Evolutionary conservation across 1,140 invertebrate genomes (phyloP), one percentile per base, ranked within the genome.

Genomic region (Aricia agestis): DNA sequence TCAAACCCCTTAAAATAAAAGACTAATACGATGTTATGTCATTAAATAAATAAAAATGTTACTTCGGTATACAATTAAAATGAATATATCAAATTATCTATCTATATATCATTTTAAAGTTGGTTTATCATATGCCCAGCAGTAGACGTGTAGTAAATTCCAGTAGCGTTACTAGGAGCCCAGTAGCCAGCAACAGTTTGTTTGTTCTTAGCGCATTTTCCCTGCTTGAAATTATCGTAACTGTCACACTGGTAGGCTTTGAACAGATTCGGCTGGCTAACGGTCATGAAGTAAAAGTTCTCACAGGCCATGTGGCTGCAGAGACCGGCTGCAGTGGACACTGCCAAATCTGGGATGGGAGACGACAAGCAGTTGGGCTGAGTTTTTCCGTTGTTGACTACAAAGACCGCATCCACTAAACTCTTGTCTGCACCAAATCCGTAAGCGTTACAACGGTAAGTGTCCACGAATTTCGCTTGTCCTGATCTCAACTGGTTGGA

Each of bases 261-360:
- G 3, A 63, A 63, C 18, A 63, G 18, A 19, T 25, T 63, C 10
- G 59, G 59, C 11, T 63, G 59, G 3, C 10, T 63, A 4, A 63
- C 59, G 7, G 59, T 63, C 59, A 25, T 11, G 59, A 63, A 63
- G 19, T 19, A 63, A 18, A 63, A 25, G 18, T 63, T 63, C 19
- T 63, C 18, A 25, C 59, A 63, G 1, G 59, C 59, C 59, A 63
- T 63, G 11, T 63, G 59, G 18, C 59, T 63, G 59, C 59, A 63
- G 17, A 63, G 19, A 63, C 18, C 59, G 1, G 59, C 17, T 19
- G 18, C 59, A 0, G 59, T 19, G 18, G 17, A 19, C 10, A 11
- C 10, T 11, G 19, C 19, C 6, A 63, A 19, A 7, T 63, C 59
- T 9, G 59, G 59, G 4, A 63, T 19, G 6, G 17, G 59, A 19